Evolutionary conservation across 2,113 vertebrate species (phyloP).

Genomic region (Sigmodon hispidus): DNA sequence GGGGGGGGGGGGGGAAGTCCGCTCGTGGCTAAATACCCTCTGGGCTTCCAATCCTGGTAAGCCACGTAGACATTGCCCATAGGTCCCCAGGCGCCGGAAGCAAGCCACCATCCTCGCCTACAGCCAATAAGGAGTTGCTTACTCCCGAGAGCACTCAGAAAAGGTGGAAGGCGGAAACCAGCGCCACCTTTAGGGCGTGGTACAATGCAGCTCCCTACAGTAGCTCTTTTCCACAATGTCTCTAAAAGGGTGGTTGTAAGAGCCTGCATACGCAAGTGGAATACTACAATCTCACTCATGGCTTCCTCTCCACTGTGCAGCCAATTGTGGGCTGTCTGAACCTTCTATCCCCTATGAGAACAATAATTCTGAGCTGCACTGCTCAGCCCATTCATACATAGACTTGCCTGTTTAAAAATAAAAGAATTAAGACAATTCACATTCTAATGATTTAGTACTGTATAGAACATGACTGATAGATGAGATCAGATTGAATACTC

Average conservation of each 20-base stretch:
- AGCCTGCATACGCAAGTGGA: neutral
- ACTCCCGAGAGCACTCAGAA: too few relatives aligned
- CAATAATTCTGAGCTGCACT: too few relatives aligned
- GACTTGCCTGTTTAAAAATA: neutral
- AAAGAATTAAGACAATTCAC: conserved; percentile 23
- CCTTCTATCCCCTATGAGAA: neutral
- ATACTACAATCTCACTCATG: neutral
- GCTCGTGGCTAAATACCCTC: too few relatives aligned
- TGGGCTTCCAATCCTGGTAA: too few relatives aligned
- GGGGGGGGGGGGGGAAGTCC: too few relatives aligned
- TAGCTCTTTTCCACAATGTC: neutral
- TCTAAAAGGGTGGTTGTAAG: neutral
- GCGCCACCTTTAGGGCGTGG: too few relatives aligned
- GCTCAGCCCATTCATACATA: neutral
- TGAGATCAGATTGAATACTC: neutral
- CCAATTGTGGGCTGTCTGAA: neutral
- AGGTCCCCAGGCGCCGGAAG: too few relatives aligned
- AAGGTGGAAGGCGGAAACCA: too few relatives aligned
- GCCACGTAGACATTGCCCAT: too few relatives aligned
- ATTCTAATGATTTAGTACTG: conserved; percentile 15
- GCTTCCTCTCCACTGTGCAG: neutral
- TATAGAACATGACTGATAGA: neutral
- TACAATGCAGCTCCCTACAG: too few relatives aligned
- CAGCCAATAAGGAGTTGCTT: too few relatives aligned
- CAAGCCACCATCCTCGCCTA: too few relatives aligned